Percentiles rank a stretch among this genome's conserved stretches.
Evolutionary conservation across 37 sponge, comb jelly and placozoan species (phyloP).

Genomic region (Diacarnus erythraeanus): DNA sequence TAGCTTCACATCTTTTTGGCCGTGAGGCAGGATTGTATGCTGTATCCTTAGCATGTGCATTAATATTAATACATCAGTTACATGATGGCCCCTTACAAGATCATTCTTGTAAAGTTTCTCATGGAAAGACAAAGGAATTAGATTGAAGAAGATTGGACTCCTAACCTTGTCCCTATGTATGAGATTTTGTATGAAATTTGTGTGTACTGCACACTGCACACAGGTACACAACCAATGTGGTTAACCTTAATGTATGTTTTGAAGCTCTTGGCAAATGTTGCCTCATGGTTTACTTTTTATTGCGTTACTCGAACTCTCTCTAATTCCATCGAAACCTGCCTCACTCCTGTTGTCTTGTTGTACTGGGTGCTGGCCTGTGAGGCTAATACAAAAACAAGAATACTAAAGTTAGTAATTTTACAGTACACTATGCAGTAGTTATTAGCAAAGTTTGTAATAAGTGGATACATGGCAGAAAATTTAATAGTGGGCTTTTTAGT

Average conservation of each 20-base stretch:
- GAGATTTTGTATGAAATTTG: background rate
- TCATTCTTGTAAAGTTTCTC: background rate
- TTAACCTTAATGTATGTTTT: background rate
- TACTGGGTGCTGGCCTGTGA: conserved; percentile 51
- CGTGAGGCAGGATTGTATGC: conserved; percentile 27
- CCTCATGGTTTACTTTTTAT: conserved; percentile 86
- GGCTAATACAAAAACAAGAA: background rate
- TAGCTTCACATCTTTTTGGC: conserved; percentile 58
- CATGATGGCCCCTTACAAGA: background rate
- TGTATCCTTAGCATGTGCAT: conserved; percentile 37
- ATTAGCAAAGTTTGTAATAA: background rate
- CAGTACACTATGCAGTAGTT: background rate
- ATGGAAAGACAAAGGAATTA: background rate
- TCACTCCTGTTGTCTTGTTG: conserved; percentile 55
- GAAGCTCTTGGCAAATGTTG: conserved; percentile 52
- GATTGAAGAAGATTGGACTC: background rate
- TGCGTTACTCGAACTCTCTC: conserved; percentile 78
- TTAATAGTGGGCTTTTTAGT: too few relatives aligned
- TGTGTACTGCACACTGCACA: conserved; percentile 12
- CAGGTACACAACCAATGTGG: background rate
- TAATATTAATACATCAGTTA: too few relatives aligned
- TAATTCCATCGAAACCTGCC: conserved; percentile 72
- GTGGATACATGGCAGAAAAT: background rate
- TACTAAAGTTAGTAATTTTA: background rate
- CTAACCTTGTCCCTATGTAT: background rate